Conservation (phyloP, 2,888 invertebrate genomes). For the Branchinecta sandiegonensis region DNA sequence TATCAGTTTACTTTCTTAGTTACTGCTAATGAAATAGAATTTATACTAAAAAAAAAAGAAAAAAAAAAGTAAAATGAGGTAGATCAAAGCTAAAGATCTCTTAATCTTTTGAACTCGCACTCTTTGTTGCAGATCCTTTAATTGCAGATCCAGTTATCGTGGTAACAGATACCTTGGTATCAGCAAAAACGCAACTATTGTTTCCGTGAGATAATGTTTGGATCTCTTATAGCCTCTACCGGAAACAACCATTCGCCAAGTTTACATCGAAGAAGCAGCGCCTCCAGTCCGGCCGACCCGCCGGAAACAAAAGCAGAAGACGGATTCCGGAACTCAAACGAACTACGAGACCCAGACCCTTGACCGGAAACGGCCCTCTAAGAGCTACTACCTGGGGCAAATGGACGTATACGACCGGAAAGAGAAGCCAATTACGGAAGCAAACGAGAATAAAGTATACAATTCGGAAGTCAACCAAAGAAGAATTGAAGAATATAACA, state of each 20-base stretch:
- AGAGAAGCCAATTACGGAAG: conserved; percentile 36
- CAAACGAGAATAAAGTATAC: neutral
- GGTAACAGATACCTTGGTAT: too few relatives aligned
- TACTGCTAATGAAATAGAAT: too few relatives aligned
- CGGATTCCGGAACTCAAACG: conserved; percentile 23
- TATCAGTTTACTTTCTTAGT: too few relatives aligned
- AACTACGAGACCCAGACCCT: conserved; percentile 19
- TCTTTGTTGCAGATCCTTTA: too few relatives aligned
- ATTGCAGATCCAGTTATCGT: too few relatives aligned
- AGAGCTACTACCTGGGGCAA: conserved; percentile 69
- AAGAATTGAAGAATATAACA: conserved; percentile 14
- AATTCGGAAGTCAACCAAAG: neutral
- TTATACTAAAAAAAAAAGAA: too few relatives aligned
- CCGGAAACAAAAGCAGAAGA: conserved; percentile 20
- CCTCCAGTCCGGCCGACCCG: conserved; percentile 22
- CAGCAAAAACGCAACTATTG: too few relatives aligned
- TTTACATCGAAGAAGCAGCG: neutral
- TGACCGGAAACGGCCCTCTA: conserved; percentile 37
- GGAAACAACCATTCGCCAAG: neutral
- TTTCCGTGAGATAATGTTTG: too few relatives aligned
- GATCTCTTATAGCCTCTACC: neutral
- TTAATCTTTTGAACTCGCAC: too few relatives aligned
- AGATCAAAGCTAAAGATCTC: too few relatives aligned
- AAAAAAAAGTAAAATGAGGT: too few relatives aligned
- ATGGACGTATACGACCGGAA: conserved; percentile 66